Evolutionary conservation across 2,888 invertebrate genomes (phyloP).

Genomic region (Latrodectus hesperus): DNA sequence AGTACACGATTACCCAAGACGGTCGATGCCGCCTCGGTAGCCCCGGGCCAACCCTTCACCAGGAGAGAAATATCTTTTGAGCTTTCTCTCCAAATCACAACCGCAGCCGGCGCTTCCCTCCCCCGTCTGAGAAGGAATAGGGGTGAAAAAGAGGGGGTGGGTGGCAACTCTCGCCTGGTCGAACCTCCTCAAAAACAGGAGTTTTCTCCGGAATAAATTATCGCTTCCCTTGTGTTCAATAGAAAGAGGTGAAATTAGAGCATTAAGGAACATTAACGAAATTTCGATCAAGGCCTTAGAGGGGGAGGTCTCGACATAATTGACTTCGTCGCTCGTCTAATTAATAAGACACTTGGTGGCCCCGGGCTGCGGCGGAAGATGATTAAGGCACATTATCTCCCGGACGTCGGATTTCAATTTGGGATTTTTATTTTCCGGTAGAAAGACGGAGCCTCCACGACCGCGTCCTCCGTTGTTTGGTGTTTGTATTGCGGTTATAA

Average conservation of each 20-base stretch:
- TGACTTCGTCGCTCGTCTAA: conserved; percentile 60
- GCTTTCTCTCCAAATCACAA: conserved; percentile 54
- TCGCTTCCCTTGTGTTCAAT: conserved; percentile 3
- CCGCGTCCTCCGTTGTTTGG: too few relatives aligned
- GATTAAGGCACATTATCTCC: too few relatives aligned
- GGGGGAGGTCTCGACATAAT: conserved; percentile 29
- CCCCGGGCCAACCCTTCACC: conserved; percentile 20
- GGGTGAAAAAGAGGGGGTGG: neutral
- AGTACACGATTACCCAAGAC: conserved; percentile 46
- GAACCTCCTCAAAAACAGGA: conserved; percentile 32
- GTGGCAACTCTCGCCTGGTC: neutral
- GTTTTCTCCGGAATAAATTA: conserved; percentile 26
- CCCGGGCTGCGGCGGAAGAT: conserved; percentile 1
- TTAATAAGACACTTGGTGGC: conserved; percentile 64
- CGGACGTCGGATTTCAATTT: too few relatives aligned
- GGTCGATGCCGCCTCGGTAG: conserved; percentile 22
- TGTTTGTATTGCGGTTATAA: too few relatives aligned
- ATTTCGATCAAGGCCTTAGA: conserved; percentile 53
- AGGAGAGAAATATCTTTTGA: conserved; percentile 58
- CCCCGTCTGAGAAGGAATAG: neutral
- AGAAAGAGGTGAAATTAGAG: conserved; percentile 50
- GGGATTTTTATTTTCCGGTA: too few relatives aligned
- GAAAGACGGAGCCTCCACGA: too few relatives aligned
- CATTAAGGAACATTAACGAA: conserved; percentile 67
- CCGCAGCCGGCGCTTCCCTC: conserved; percentile 3